Evolutionary conservation across 2,888 invertebrate species (phyloP), one percentile per base, ranked within the genome.

Genomic region (Xanthia togata): DNA sequence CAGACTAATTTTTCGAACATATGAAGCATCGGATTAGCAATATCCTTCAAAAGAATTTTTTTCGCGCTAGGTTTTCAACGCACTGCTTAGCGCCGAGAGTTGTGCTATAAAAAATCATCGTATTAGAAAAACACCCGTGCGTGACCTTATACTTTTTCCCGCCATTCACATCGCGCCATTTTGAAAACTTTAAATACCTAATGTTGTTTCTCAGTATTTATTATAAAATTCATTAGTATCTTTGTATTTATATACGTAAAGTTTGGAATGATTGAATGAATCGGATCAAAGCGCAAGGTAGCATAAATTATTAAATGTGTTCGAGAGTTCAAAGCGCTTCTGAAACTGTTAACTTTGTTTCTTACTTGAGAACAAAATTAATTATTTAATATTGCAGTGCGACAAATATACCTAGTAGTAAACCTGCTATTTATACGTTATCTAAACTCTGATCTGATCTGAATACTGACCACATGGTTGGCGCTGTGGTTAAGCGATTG

Each of bases 281-380:
- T 67, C 53, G 76, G 73, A 84, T 87, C 78, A 79, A 85, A 84
- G 76, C 68, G 69, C 70, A 76, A 70, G 65, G 75, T 77, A 68
- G 26, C 67, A 63, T 85, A 59, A 72, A 85, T 74, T 84, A 70
- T 85, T 81, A 69, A 84, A 85, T 57, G 71, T 71, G 55, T 69
- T 75, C 55, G 31, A 65, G 60, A 80, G 59, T 72, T 81, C 47
- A 69, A 71, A 53, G 55, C 62, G 81, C 47, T 72, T 47, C 35
- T 59, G 38, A 53, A 74, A 70, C 72, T 53, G 41, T 38, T 70
- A 64, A 78, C 74, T 75, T 70, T 47, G 71, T 59, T 82, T 70
- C 65, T 53, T 60, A 72, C 63, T 81, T 64, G 35, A 23, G 4
- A 71, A 71, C 41, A 35, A 84, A 73, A 55, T 84, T 69, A 59